Evolutionary conservation across 2,797 vertebrate species (phyloP), one percentile per base, ranked within the genome.

Genomic region (Jordanella pulchra): DNA sequence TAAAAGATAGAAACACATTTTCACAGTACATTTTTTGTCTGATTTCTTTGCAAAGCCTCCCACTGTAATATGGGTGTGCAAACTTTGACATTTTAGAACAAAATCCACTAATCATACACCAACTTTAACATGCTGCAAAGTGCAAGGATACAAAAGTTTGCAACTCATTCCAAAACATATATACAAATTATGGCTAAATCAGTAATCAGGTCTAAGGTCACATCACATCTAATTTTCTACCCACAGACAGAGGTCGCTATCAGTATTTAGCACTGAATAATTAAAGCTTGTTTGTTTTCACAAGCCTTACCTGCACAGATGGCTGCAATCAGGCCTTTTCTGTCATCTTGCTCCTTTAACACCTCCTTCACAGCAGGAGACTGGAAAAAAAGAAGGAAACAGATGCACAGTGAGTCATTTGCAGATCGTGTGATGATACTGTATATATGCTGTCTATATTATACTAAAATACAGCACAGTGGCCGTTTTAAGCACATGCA

Each of bases 251-350:
- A 14, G 11, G 14, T 17, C 47, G 1, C n/a, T 48, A 44, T 21
- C 28, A 54, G 18, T 67, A 17, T 5, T 35, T 47, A 45, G 42
- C 35, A 0, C 11, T 15, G 42, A 35, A 53, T 69, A 78, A 79
- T 74, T 56, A 77, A 28, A 45, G 64, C 32, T 77, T 42, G 25
- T 74, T 73, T 68, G 69, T 81, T 84, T 86, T 77, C 75, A 54
- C 25, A 66, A 71, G 75, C 25, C 58, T 74, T 92, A 99, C 98
- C 98, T 95, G 98, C 98, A 90, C 98, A 99, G 91, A 99, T 97
- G 83, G 98, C 98, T 47, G 98, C 98, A 65, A 99, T 99, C 85
- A 99, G 94, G 39, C 97, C 97, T 86, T 97, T 97, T 84, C 95
- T 95, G 89, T 85, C 89, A 76, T 98, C 97, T 87, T 99, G 98